Percentiles rank a stretch among this genome's conserved stretches.
Conservation (phyloP, 2,113 vertebrate genomes). For the Tyto alba region DNA sequence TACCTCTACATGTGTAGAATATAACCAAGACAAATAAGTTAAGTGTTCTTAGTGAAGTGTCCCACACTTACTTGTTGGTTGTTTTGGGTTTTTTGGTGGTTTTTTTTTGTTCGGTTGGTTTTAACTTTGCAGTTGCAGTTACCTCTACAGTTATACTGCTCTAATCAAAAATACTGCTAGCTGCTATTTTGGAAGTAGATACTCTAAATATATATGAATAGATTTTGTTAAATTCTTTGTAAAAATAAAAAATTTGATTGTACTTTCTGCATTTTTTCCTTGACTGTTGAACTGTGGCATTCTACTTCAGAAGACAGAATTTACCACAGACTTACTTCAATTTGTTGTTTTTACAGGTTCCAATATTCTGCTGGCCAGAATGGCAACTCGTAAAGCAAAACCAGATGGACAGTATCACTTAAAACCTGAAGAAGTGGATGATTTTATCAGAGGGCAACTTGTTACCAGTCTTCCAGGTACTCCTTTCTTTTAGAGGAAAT, state of each 20-base stretch:
- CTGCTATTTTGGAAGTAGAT: background rate
- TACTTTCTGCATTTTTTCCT: background rate
- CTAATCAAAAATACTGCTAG: background rate
- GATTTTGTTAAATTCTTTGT: background rate
- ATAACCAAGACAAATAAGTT: background rate
- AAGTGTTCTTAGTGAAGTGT: background rate
- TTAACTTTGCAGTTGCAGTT: background rate
- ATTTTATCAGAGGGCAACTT: constrained; percentile 91
- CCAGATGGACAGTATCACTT: constrained; percentile 92
- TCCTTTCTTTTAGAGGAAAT: background rate
- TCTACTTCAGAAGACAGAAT: background rate
- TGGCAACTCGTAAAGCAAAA: constrained; percentile 94
- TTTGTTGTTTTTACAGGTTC: constrained; percentile 77
- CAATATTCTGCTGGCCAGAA: constrained; percentile 96
- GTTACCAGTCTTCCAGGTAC: constrained; percentile 93
- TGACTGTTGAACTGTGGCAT: background rate
- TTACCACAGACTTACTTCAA: background rate
- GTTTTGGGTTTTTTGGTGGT: background rate
- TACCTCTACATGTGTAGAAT: background rate
- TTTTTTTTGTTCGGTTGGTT: background rate
- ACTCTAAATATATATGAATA: background rate
- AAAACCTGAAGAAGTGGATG: constrained; percentile 91
- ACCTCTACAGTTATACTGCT: background rate
- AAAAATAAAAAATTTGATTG: background rate
- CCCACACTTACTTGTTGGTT: background rate